Conservation (phyloP, 2,797 vertebrate genomes). For the Manis pentadactyla region DNA sequence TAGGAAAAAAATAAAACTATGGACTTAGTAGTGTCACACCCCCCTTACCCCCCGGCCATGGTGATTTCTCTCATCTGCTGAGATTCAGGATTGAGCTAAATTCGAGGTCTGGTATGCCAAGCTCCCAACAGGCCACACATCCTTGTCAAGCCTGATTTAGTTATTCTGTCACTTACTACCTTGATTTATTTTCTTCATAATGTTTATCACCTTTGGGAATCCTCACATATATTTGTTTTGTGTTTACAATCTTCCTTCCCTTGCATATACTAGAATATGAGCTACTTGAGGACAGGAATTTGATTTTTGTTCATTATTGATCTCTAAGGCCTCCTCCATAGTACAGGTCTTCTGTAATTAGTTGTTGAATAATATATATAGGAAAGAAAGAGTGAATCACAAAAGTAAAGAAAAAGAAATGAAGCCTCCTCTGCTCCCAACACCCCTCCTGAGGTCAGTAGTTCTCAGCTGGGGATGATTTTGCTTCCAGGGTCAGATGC, state of each 20-base stretch:
- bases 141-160: not conserved
- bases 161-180: not conserved
- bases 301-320: not conserved
- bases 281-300: not conserved
- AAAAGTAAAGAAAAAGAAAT: not conserved
- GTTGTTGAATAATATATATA: not conserved
- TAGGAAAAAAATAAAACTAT: not conserved
- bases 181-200: not conserved
- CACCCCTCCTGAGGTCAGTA: not conserved
- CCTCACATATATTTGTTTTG: accelerated
- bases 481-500: not conserved
- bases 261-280: not conserved
- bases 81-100: not conserved
- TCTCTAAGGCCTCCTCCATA: not conserved
- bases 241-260: not conserved
- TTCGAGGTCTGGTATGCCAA: too few species aligned
- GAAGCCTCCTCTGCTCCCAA: not conserved
- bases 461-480: not conserved
- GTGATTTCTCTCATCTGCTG: not conserved
- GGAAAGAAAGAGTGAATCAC: not conserved
- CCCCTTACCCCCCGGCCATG: accelerated
- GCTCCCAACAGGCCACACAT: accelerated
- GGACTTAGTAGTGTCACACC: accelerated
- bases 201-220: not conserved
- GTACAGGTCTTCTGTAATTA: not conserved